Evolutionary conservation across 2,888 invertebrate genomes (phyloP).

Genomic region (Amphiduros pacificus): DNA sequence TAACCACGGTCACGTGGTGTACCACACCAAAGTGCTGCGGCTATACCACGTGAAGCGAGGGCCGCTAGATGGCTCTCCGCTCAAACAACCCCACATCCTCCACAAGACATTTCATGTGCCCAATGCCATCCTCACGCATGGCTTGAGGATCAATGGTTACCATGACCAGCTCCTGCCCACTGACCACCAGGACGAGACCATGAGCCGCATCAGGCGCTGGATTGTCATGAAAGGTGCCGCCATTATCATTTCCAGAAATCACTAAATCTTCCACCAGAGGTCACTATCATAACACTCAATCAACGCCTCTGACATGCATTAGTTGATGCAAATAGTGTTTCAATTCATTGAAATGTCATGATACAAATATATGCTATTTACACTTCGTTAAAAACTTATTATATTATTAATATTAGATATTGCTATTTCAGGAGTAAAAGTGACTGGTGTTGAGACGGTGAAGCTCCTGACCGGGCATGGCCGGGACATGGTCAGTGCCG

Average conservation of each 20-base stretch:
- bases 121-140: conserved; percentile 1
- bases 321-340: too few species aligned
- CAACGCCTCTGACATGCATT: too few species aligned
- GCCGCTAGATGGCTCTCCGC: conserved; percentile 2
- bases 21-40: conserved; percentile 8
- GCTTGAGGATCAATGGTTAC: conserved; percentile 7
- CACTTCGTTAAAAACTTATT: too few species aligned
- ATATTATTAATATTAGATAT: too few species aligned
- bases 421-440: conserved; percentile 9
- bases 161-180: conserved; percentile 6
- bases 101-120: conserved; percentile 13
- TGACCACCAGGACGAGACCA: conserved; percentile 5
- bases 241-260: too few species aligned
- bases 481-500: conserved; percentile 7
- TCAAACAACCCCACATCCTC: conserved; percentile 1
- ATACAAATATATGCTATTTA: too few species aligned
- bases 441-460: conserved; percentile 11
- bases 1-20: conserved; percentile 6
- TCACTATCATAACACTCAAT: too few species aligned
- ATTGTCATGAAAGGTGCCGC: conserved; percentile 10
- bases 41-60: neutral
- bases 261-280: too few species aligned
- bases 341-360: too few species aligned
- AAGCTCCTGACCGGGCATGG: neutral
- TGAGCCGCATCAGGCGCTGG: conserved; percentile 5